Base-by-base conservation (phyloP, 2,797 vertebrate species). In the Crocidura indochinensis region DNA sequence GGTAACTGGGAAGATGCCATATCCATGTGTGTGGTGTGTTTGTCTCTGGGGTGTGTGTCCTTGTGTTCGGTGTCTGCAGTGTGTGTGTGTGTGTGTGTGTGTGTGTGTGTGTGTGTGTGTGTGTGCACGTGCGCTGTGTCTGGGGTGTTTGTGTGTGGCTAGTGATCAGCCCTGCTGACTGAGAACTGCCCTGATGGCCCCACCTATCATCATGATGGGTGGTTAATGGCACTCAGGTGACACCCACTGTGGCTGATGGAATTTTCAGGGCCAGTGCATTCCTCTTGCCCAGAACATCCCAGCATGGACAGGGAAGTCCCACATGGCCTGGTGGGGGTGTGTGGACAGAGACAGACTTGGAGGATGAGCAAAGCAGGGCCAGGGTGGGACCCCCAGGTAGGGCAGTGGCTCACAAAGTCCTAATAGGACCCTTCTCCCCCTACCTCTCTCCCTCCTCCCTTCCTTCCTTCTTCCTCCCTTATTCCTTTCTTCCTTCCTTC, bases 261-360 rank as follows among this genome's bases (percentile, higher is more conserved):
- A 91, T 95, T 95, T 93, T 84, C 64, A 85, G 62, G 81, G 86
- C 80, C 80, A 1, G 76, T 27, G 19, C 76, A 73, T 91, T 88
- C 86, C 78, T 87, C 87, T 87, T 14, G 4, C 84, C 93, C 31
- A 8, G 51, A 51, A 65, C 8, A 10, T 77, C 73, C 92, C 88
- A 19, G 44, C 5, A 4, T 1, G 62, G 20, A 2, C 47, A 6
- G 5, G 0, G 84, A 24, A 19, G 68, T 1, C 0, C 26, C 3
- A 62, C n/a, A 19, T 31, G 38, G 38, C 38, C 2, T 38, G 38
- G 68, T 24, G 6, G 0, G 73, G 8, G 56, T 7, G 1, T n/a
- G 38, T 11, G 53, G 80, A 84, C 76, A 53, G 64, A 74, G 89
- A 77, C 44, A 9, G 80, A 26, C 5, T 1, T n/a, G 10, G 49